phyloP scores from a whole-genome alignment of 2,113 vertebrate species.

The Emydura subglobosa region DNA sequence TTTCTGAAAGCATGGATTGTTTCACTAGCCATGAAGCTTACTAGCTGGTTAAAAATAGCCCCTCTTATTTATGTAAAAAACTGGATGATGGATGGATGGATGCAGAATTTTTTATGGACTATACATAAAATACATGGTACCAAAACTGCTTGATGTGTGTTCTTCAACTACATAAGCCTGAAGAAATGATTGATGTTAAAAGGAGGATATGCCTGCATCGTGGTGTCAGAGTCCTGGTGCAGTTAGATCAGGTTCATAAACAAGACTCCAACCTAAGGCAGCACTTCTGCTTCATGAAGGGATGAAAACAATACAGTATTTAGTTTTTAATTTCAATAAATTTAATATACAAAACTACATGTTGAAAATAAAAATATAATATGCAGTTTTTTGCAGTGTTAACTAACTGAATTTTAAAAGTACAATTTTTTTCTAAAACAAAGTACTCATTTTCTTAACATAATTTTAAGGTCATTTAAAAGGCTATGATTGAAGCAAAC shows the following conservation, averaged over 20 bases:
- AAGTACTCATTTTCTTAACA: slow-evolving; percentile 76
- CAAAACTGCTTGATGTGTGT: slow-evolving; percentile 4
- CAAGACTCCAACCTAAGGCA: slow-evolving; percentile 32
- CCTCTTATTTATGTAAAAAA: neutral
- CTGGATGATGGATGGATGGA: neutral
- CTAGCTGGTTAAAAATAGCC: neutral
- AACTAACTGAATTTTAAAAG: slow-evolving; percentile 82
- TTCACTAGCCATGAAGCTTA: slow-evolving; percentile 17
- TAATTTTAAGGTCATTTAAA: slow-evolving; percentile 77
- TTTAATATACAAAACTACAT: slow-evolving; percentile 83
- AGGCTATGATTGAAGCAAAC: slow-evolving; percentile 79
- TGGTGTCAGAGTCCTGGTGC: neutral
- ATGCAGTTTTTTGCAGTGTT: slow-evolving; percentile 77
- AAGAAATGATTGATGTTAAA: neutral
- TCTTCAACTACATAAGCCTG: neutral
- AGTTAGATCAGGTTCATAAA: neutral
- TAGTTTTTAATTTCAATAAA: slow-evolving; percentile 75
- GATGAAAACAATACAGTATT: slow-evolving; percentile 72
- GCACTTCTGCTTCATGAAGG: slow-evolving; percentile 60
- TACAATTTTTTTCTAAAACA: slow-evolving; percentile 77
- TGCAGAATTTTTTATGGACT: slow-evolving; percentile 30
- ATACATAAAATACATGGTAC: neutral
- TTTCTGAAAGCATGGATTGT: neutral
- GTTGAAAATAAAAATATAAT: slow-evolving; percentile 82
- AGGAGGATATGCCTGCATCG: neutral